Base-by-base conservation (phyloP, 1,140 invertebrate genomes). In the Papilio dardanus region DNA sequence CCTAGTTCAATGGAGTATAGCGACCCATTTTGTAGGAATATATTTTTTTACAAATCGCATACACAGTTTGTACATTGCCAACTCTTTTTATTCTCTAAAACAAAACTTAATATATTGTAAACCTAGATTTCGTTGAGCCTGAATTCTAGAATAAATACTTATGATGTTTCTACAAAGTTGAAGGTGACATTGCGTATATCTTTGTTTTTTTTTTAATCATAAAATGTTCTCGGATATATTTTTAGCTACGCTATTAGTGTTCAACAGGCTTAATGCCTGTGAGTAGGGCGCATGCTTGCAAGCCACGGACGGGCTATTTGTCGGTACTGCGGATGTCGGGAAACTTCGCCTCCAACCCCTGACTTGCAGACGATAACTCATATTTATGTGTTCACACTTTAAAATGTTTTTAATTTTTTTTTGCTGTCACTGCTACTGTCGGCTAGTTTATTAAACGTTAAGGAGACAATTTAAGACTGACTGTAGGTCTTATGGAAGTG, bases 201-300 rank as follows among this genome's bases (percentile, higher is more conserved):
- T n/a, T n/a, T n/a, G n/a, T n/a, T n/a, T n/a, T n/a, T n/a, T n/a
- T n/a, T n/a, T n/a, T 19, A 5, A 46, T 46, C n/a, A n/a, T 6
- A 6, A 46, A 21, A 0, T 54, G 8, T 21, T 21, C 19, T 12
- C 6, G 42, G 19, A 21, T 46, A 37, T 54, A 24, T 28, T 58
- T 58, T 14, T 58, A 28, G 21, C 24, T 3, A 28, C 54, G 54
- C 54, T 58, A 28, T 24, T 0, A 4, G 21, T 58, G 54, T 58
- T 2, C 54, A 58, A 4, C 21, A 28, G 54, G 8, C 54, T 33
- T 66, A 8, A 33, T 33, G 28, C 33, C 5, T 33, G 62, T 14
- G 40, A 40, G 19, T 19, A 21, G 74, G 30, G 78, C 81, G 78
- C 78, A 78, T 80, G 81, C 81, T 16, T 8, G 30, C n/a, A 66